Conservation (phyloP, 2,888 invertebrate species). For the Orgyia antiqua region DNA sequence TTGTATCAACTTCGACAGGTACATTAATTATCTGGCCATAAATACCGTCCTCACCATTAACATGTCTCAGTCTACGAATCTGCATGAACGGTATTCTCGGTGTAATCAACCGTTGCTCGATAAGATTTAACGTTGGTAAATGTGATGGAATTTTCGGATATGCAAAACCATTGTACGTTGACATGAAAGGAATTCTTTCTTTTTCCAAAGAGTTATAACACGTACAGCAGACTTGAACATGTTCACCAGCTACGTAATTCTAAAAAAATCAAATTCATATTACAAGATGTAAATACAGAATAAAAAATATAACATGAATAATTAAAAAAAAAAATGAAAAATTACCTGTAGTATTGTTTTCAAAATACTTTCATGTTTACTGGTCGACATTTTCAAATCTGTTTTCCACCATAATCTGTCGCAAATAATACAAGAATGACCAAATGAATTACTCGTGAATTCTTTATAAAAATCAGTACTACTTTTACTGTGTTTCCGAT, state of each 20-base stretch:
- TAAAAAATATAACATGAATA: too few species aligned
- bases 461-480: neutral
- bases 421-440: slow-evolving; percentile 25
- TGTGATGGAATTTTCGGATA: slow-evolving; percentile 27
- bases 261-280: slow-evolving; percentile 13
- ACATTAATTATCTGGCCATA: slow-evolving; percentile 34
- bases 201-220: slow-evolving; percentile 16
- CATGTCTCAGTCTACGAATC: slow-evolving; percentile 29
- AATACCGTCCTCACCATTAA: slow-evolving; percentile 25
- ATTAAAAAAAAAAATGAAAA: too few species aligned
- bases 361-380: slow-evolving; percentile 21
- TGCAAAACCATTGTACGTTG: slow-evolving; percentile 27
- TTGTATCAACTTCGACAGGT: slow-evolving; percentile 27
- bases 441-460: slow-evolving; percentile 16
- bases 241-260: slow-evolving; percentile 13
- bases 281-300: too few species aligned
- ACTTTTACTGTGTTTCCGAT: slow-evolving; percentile 10
- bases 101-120: slow-evolving; percentile 26
- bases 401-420: slow-evolving; percentile 22
- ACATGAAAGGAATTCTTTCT: neutral
- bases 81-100: slow-evolving; percentile 33
- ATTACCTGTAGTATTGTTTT: slow-evolving; percentile 21
- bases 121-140: slow-evolving; percentile 23
- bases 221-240: too few species aligned
- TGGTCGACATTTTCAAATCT: slow-evolving; percentile 18